A percentile compares a stretch with the other conserved stretches of the same genome.
These are phyloP conservation scores for Orius insidiosus DNA, from an alignment of 1,140 invertebrate species.

Conservation along the genomic window DNA sequence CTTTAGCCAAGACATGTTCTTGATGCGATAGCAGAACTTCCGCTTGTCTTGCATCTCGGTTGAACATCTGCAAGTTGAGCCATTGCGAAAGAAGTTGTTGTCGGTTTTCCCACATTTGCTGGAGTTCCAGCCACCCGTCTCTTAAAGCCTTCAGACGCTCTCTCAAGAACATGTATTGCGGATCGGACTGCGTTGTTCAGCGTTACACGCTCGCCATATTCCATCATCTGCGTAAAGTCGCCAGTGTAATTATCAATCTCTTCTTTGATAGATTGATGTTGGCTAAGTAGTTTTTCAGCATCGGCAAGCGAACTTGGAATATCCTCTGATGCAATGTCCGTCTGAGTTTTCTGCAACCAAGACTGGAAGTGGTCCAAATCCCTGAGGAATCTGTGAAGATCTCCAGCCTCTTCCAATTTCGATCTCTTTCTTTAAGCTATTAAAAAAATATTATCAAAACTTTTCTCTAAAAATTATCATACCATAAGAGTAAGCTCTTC, in stretches of 20 bases:
- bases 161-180: constrained; percentile 97
- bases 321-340: constrained; percentile 94
- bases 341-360: constrained; percentile 96
- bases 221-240: constrained; percentile 98
- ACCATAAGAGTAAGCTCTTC: constrained; percentile 91
- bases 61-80: constrained; percentile 85
- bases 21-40: constrained; percentile 96
- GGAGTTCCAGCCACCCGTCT: constrained; percentile 96
- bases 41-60: constrained; percentile 91
- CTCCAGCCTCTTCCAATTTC: constrained; percentile 95
- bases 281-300: constrained; percentile 88
- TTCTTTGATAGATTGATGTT: constrained; percentile 93
- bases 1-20: constrained; percentile 86
- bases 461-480: no score
- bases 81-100: constrained; percentile 88
- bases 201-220: constrained; percentile 92
- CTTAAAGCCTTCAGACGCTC: constrained; percentile 92
- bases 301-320: constrained; percentile 90
- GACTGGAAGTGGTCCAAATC: constrained; percentile 99
- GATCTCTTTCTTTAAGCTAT: constrained; percentile 89
- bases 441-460: no score
- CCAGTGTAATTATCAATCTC: constrained; percentile 98
- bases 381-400: constrained; percentile 92
- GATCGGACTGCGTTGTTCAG: constrained; percentile 73
- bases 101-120: constrained; percentile 99